phyloP scores from a whole-genome alignment of 2,888 invertebrate genomes.

The Blastobasis lacticolella region DNA sequence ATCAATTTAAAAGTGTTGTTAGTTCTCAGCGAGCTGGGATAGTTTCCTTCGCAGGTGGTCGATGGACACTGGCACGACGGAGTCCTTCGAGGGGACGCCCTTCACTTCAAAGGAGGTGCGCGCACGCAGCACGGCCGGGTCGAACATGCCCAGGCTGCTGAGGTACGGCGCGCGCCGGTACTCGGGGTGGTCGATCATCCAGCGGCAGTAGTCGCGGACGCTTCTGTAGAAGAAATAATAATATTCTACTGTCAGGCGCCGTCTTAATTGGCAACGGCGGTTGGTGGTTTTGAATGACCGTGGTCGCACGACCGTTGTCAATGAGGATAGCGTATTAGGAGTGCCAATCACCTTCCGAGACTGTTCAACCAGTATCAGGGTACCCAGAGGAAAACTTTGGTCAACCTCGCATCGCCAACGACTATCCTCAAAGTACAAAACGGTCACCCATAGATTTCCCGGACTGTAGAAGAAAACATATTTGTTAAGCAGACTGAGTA shows the following conservation, averaged over 20 bases:
- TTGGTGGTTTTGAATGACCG: too few relatives aligned
- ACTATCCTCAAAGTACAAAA: too few relatives aligned
- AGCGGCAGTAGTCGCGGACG: slow-evolving; percentile 73
- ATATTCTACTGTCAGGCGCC: neutral
- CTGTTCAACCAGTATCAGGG: too few relatives aligned
- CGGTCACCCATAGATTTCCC: too few relatives aligned
- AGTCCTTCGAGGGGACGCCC: slow-evolving; percentile 16
- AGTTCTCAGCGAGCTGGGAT: slow-evolving; percentile 41
- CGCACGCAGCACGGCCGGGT: slow-evolving; percentile 48
- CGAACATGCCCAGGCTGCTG: slow-evolving; percentile 68
- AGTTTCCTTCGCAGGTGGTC: slow-evolving; percentile 45
- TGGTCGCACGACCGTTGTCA: too few relatives aligned
- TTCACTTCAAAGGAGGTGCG: slow-evolving; percentile 46
- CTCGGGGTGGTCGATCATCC: slow-evolving; percentile 72
- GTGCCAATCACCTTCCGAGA: neutral
- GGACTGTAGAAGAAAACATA: too few relatives aligned
- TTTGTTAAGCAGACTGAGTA: too few relatives aligned
- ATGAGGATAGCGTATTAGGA: neutral
- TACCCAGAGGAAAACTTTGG: too few relatives aligned
- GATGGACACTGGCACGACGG: slow-evolving; percentile 33
- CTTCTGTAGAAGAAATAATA: slow-evolving; percentile 46
- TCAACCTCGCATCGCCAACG: too few relatives aligned
- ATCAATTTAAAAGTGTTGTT: too few relatives aligned
- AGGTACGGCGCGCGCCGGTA: slow-evolving; percentile 70
- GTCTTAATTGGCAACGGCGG: neutral